Evolutionary conservation across 2,113 vertebrate genomes (phyloP), one percentile per base, ranked within the genome.

Genomic region (Nycticorax nycticorax): DNA sequence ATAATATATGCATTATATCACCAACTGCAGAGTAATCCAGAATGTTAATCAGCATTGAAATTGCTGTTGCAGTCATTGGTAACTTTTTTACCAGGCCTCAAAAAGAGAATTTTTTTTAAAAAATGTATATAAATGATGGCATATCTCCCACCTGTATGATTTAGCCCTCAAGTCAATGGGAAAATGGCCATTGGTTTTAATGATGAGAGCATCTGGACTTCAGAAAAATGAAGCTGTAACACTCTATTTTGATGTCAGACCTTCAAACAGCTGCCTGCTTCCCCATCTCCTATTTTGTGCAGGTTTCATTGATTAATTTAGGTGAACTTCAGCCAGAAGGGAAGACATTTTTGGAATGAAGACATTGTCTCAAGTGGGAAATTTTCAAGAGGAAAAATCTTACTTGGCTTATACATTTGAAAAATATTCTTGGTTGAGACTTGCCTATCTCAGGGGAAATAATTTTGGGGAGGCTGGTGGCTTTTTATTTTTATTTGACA

Each of bases 251-350:
- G 41, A 55, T 52, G 55, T 72, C 75, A 86, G 64, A 86, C 30
- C 41, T 90, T 91, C 66, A 37, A 3, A 88, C 20, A 91, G 10
- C 28, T 86, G 32, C 18, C 62, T 43, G 14, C 47, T 92, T 94
- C 78, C 88, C 19, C 19, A 45, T 71, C 16, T 68, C 39, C 32
- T 75, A 12, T 64, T 64, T n/a, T 73, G 13, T 69, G 19, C 39
- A 57, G 5, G 41, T 73, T 59, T 79, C 35, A 14, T 12, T 78
- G 48, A 22, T 81, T 50, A 76, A 41, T 78, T 92, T 57, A 72
- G 56, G 33, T 60, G 47, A 89, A 52, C 37, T 92, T 96, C 84
- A 92, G 12, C 33, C 55, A 86, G 27, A 95, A 87, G n/a, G 50
- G 19, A 83, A 83, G 80, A 48, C 18, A 14, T 81, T 95, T 92